Percentiles rank a stretch among this genome's conserved stretches.
Evolutionary conservation across 2,113 vertebrate species (phyloP).

Genomic region (Saccopteryx bilineata): DNA sequence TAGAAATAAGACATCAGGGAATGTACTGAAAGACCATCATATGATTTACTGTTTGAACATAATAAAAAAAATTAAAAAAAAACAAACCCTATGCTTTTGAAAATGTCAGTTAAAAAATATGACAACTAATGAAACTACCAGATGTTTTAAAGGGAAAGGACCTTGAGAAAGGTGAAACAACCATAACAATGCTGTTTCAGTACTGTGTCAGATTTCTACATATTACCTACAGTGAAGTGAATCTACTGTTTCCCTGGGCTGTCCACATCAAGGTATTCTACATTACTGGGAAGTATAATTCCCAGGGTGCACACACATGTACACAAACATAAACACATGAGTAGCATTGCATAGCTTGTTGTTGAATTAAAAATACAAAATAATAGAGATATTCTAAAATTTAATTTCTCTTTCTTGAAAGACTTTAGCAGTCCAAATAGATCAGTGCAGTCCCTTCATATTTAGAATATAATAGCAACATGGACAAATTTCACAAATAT

Average conservation of each 20-base stretch:
- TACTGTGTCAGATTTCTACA: background rate
- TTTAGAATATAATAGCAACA: conserved; percentile 7
- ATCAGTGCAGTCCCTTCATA: background rate
- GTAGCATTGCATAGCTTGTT: background rate
- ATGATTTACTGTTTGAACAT: background rate
- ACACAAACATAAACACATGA: background rate
- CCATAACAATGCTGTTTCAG: background rate
- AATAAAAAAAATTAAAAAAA: background rate
- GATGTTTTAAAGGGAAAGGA: background rate
- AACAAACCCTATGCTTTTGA: background rate
- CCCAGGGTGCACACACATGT: background rate
- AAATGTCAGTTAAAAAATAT: background rate
- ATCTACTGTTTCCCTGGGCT: background rate
- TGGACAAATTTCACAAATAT: background rate
- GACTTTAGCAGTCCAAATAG: background rate
- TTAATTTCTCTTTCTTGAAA: background rate
- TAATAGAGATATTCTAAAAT: background rate
- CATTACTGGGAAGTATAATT: background rate
- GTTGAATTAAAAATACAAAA: conserved; percentile 37
- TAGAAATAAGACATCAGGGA: conserved; percentile 28
- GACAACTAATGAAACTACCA: background rate
- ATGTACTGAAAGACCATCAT: background rate
- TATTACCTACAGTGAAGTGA: background rate
- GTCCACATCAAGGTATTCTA: background rate
- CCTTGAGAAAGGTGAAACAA: background rate